Evolutionary conservation across 1,140 invertebrate genomes (phyloP), one percentile per base, ranked within the genome.

Genomic region (Drosophila miranda): DNA sequence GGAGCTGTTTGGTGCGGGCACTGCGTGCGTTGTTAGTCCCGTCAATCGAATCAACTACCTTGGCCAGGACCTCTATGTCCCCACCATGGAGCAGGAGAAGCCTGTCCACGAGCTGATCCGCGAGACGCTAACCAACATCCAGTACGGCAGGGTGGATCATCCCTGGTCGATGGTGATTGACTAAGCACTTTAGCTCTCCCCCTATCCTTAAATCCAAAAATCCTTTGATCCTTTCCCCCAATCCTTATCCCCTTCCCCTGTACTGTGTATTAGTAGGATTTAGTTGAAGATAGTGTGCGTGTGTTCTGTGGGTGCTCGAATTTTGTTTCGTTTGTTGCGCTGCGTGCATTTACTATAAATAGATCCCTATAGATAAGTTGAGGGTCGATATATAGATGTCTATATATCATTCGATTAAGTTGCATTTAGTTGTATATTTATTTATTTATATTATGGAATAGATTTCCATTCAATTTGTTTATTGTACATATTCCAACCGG

Each of bases 1-100:
- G 67, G 98, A 99, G 92, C 93, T 99, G 80, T 99, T 99, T 92
- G 98, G 98, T 45, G 94, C 97, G 49, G 98, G 98, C 54, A 99
- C 98, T 16, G 98, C 98, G 0, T 97, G 96, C 77, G 93, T 98
- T 48, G 95, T 99, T 1, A 98, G 96, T 89, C 98, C 98, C 2
- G 94, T 99, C 42, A 95, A 95, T 28, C 92, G 93, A 30, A 97
- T 99, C 54, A 93, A 94, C 41, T 98, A 95, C 89, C 54, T 95
- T 63, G 95, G 93, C 3, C 75, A 93, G 64, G 86, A 93, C 71
- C 92, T 97, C 54, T 78, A 93, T 6, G 94, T 97, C 60, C 96
- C 96, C 63, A 97, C 97, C 2, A 93, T 95, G 91, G 92, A 95
- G 63, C 95, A 96, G 46, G 51, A 92, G 14, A 91, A 94, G 45